A percentile compares a stretch with the other conserved stretches of the same genome.
Conservation (phyloP, 2,888 invertebrate species). For the Lydus trimaculatus region DNA sequence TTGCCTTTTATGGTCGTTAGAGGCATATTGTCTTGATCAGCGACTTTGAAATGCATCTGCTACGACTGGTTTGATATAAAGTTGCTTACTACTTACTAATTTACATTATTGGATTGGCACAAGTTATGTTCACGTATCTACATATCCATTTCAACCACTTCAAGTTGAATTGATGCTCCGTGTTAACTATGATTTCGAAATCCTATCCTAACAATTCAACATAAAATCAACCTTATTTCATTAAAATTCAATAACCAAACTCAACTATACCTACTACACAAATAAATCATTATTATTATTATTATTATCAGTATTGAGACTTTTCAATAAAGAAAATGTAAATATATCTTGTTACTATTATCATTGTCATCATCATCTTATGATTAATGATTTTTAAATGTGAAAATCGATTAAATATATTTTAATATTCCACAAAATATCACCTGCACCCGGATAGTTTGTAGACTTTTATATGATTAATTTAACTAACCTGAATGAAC, state of each 20-base stretch:
- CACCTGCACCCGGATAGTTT: not conserved
- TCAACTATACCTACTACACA: not conserved
- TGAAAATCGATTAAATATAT: not conserved
- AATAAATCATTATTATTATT: slow-evolving; percentile 6
- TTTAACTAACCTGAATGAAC: not conserved
- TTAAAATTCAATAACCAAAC: not conserved
- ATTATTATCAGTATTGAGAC: not conserved
- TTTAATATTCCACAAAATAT: not conserved
- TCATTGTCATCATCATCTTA: not conserved
- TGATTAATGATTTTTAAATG: not conserved
- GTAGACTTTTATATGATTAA: slow-evolving; percentile 3
- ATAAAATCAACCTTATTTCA: slow-evolving; percentile 13
- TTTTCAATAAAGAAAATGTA: not conserved
- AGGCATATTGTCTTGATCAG: not conserved
- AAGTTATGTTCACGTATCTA: slow-evolving; percentile 36
- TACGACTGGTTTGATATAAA: slow-evolving; percentile 34
- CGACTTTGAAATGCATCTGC: not conserved
- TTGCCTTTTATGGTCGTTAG: no score
- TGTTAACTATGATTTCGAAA: slow-evolving; percentile 48
- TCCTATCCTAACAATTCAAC: slow-evolving; percentile 46
- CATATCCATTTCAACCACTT: slow-evolving; percentile 47
- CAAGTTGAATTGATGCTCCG: slow-evolving; percentile 47
- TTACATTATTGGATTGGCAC: slow-evolving; percentile 46
- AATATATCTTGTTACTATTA: not conserved
- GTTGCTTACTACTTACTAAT: slow-evolving; percentile 41